These are phyloP conservation scores for Diachrysia chrysitis DNA, from an alignment of 2,888 invertebrate species.

Conservation along the genomic window DNA sequence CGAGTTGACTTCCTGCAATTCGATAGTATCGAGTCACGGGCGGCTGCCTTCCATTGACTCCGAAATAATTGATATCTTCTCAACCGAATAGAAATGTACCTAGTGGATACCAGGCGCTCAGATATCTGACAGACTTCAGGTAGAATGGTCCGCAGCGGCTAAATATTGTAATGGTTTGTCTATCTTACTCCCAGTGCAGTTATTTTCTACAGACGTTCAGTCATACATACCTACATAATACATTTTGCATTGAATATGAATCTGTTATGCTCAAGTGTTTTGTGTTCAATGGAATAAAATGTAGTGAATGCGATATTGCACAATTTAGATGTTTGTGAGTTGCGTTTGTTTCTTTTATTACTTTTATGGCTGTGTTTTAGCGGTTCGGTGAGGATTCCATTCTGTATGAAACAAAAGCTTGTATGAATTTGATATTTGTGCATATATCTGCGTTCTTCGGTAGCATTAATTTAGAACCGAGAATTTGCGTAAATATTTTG, in stretches of 20 bases:
- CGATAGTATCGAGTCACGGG: conserved; percentile 55
- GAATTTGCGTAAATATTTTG: not conserved
- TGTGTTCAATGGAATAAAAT: conserved; percentile 6
- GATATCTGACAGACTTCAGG: conserved; percentile 44
- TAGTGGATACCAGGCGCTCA: conserved; percentile 47
- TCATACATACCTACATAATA: conserved; percentile 38
- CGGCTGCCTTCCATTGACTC: conserved; percentile 62
- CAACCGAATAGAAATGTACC: conserved; percentile 63
- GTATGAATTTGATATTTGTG: not conserved
- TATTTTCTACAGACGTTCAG: conserved; percentile 42
- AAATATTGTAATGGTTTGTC: conserved; percentile 42
- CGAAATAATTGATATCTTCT: conserved; percentile 75
- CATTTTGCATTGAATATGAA: conserved; percentile 22
- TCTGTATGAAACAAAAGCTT: not conserved
- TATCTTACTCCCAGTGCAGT: conserved; percentile 21
- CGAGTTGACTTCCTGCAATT: conserved; percentile 64
- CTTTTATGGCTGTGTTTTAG: not conserved
- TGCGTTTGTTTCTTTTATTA: conserved; percentile 19
- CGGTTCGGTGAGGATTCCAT: not conserved
- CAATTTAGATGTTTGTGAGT: conserved; percentile 22
- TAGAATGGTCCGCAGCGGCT: conserved; percentile 34
- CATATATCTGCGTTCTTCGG: not conserved
- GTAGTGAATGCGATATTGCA: not conserved
- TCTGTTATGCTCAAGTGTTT: conserved; percentile 11
- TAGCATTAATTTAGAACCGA: not conserved